These are phyloP conservation scores for Nemotelus nigrinus DNA, from an alignment of 2,888 invertebrate species.

Conservation along the genomic window DNA sequence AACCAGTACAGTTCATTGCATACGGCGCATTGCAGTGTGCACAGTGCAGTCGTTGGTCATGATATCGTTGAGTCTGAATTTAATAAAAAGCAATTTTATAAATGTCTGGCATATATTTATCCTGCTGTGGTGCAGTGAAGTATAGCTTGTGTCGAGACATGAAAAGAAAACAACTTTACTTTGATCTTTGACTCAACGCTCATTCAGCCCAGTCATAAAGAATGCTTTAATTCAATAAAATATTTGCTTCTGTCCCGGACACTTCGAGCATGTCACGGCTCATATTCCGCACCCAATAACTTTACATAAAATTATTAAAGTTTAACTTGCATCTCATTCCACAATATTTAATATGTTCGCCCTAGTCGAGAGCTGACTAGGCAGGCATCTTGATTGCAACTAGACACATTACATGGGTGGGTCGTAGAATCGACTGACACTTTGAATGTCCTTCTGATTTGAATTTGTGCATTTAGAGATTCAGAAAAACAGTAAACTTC, in stretches of 20 bases:
- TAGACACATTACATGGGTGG: neutral
- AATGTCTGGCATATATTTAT: neutral
- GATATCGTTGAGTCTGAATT: neutral
- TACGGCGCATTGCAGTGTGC: conserved; percentile 4
- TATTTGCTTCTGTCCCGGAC: conserved; percentile 41
- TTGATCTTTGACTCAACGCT: conserved; percentile 39
- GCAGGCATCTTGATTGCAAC: too few species aligned
- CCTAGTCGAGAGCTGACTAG: neutral
- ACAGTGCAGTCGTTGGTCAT: neutral
- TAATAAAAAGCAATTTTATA: conserved; percentile 33
- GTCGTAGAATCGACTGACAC: too few species aligned
- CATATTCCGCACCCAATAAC: conserved; percentile 36
- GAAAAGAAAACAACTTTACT: conserved; percentile 21
- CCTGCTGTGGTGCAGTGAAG: neutral
- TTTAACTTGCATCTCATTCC: conserved; percentile 23
- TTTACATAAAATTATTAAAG: conserved; percentile 42
- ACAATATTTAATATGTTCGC: neutral
- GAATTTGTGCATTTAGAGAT: too few species aligned
- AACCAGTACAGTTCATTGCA: neutral
- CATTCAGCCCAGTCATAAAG: conserved; percentile 21
- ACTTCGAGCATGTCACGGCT: conserved; percentile 17
- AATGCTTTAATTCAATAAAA: conserved; percentile 42
- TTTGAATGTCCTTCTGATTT: too few species aligned
- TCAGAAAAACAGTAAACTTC: too few species aligned
- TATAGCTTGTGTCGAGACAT: neutral